Evolutionary conservation across 2,888 invertebrate genomes (phyloP), one percentile per base, ranked within the genome.

Genomic region (Heliconius cydno): DNA sequence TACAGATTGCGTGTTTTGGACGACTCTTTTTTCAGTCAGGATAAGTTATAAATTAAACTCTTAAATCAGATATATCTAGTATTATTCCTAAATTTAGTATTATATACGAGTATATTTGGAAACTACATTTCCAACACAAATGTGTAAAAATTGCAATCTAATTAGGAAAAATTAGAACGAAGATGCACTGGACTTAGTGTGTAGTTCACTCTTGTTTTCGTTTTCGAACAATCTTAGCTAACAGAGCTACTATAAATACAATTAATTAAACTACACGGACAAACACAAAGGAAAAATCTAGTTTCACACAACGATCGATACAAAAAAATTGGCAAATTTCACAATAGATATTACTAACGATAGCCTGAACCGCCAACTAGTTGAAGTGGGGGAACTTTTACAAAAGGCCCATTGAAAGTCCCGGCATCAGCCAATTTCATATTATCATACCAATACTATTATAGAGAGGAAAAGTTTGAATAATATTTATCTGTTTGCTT

Each of bases 331-430:
- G 70, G 68, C 68, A 70, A 70, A 70, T 25, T 25, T 9, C 25
- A 70, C 41, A 70, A 70, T 70, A 70, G 15, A 72, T 57, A 52
- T 72, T 72, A 72, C 30, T 72, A 70, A 70, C 25, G 72, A 72
- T 13, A 57, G 52, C 72, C 34, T 7, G 30, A 72, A 52, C 22
- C 34, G 3, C 57, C 52, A 72, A 72, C 72, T 34, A 34, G 52
- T 57, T 30, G 57, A 72, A 72, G 72, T 57, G 30, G 22, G 22
- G n/a, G 57, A 72, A 70, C 15, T 63, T 63, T 75, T 25, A 46
- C 68, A 60, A 65, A 70, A 72, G 72, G 22, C 22, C 57, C 52
- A 72, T 72, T 72, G 72, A 57, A n/a, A 72, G 30, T 72, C 22
- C 72, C 30, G 57, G 57, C n/a, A 57, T 30, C 57, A 72, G 72